Base-by-base conservation (phyloP, 2,797 vertebrate genomes). In the Cossypha dichroa region DNA sequence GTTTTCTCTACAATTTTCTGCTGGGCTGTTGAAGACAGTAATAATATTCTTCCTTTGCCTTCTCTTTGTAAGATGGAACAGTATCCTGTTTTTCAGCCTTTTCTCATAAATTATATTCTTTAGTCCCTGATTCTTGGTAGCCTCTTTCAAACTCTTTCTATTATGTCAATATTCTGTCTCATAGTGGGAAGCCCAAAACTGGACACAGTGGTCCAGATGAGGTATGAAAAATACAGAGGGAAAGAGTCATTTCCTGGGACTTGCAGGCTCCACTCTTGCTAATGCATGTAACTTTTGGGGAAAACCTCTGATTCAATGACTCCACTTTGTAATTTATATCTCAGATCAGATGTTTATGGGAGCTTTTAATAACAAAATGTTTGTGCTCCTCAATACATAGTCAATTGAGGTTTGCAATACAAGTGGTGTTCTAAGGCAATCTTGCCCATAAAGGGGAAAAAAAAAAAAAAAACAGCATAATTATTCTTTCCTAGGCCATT, bases 1-100 rank as follows among this genome's bases (percentile, higher is more conserved):
- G 22, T 45, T 43, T 87, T 66, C n/a, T 58, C 40, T 51, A 38
- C 22, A 28, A 2, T 67, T 60, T 78, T 70, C 36, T n/a, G 1
- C 31, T 36, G 15, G 15, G 11, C 13, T 52, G 7, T 22, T 83
- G 33, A 83, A 64, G 31, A 40, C 20, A 45, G 4, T 15, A 59
- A 29, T 48, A 41, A 33, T 8, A 63, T 8, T 23, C 11, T 41
- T 82, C 25, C 18, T 48, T 68, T 28, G 12, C 20, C n/a, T 69
- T 94, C 9, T 77, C 31, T 60, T 69, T 16, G 18, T 38, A 56
- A 68, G 31, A 19, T 4, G 2, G 19, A 85, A 25, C 6, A 59
- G 21, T 16, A 59, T 2, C 2, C 2, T 9, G 1, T 0, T 14
- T 76, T 73, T 60, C 49, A 67, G 17, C 16, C 13, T 41, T 23